A percentile compares a stretch with the other conserved stretches of the same genome.
These are phyloP conservation scores for Oligia fasciuncula DNA, from an alignment of 2,888 invertebrate species.

Conservation along the genomic window DNA sequence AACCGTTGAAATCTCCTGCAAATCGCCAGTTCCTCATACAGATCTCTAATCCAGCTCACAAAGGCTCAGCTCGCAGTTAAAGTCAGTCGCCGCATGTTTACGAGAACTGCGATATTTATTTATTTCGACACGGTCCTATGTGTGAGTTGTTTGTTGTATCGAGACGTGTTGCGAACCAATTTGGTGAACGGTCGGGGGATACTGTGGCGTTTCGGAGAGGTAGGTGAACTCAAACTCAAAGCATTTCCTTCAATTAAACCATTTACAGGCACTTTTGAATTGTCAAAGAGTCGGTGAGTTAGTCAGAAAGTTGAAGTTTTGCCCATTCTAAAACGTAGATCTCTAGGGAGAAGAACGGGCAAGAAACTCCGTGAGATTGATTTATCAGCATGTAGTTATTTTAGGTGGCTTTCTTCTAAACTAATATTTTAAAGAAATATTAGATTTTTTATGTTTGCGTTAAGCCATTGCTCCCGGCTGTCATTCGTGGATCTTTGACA, in stretches of 20 bases:
- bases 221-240: background rate
- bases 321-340: too few relatives aligned
- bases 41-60: slow-evolving; percentile 48
- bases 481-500: too few relatives aligned
- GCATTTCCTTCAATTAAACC: too few relatives aligned
- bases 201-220: slow-evolving; percentile 21
- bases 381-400: background rate
- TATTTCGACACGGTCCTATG: slow-evolving; percentile 76
- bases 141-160: slow-evolving; percentile 58
- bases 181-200: slow-evolving; percentile 31
- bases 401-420: too few relatives aligned
- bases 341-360: too few relatives aligned
- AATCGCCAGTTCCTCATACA: background rate
- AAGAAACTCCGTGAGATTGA: background rate
- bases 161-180: slow-evolving; percentile 30
- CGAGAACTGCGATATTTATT: slow-evolving; percentile 78
- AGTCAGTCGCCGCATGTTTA: slow-evolving; percentile 77
- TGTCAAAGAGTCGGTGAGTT: too few relatives aligned
- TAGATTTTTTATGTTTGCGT: too few relatives aligned
- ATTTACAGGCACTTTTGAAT: too few relatives aligned
- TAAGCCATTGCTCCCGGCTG: too few relatives aligned
- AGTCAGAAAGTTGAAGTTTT: too few relatives aligned
- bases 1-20: background rate
- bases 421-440: too few relatives aligned
- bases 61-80: slow-evolving; percentile 71